These are phyloP conservation scores for Eidolon dupreanum DNA, from an alignment of 2,797 vertebrate species.

Conservation along the genomic window DNA sequence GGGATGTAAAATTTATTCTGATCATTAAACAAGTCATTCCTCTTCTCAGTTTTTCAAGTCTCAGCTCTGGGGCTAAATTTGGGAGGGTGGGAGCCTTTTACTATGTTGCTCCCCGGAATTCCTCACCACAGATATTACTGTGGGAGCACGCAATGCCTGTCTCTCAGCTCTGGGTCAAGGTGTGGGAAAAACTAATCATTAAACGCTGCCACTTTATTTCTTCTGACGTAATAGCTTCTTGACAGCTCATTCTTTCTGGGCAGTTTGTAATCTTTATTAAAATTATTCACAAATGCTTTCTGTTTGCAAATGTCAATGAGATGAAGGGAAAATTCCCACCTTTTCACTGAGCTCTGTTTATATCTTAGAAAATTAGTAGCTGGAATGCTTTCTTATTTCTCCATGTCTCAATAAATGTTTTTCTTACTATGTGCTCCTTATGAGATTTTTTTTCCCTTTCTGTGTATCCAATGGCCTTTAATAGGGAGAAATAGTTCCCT, in stretches of 20 bases:
- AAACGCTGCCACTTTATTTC: neutral
- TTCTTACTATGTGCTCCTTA: neutral
- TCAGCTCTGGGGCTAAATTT: neutral
- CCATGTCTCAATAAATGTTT: neutral
- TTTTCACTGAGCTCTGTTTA: neutral
- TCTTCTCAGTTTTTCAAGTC: neutral
- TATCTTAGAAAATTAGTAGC: neutral
- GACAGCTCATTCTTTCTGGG: neutral
- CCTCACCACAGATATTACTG: neutral
- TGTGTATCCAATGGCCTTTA: neutral
- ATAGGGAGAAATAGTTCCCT: neutral
- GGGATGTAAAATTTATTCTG: neutral
- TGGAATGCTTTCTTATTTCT: neutral
- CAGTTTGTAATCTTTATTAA: neutral
- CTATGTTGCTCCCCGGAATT: neutral
- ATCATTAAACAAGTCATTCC: neutral
- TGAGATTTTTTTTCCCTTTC: neutral
- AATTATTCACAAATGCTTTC: neutral
- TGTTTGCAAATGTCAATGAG: neutral
- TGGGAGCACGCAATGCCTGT: accelerated
- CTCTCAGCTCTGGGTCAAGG: neutral
- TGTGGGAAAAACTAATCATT: neutral
- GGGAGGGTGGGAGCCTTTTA: neutral
- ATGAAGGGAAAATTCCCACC: neutral
- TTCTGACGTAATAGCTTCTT: neutral